These are phyloP conservation scores for Echinops telfairi DNA, from an alignment of 2,113 vertebrate genomes.

Conservation along the genomic window DNA sequence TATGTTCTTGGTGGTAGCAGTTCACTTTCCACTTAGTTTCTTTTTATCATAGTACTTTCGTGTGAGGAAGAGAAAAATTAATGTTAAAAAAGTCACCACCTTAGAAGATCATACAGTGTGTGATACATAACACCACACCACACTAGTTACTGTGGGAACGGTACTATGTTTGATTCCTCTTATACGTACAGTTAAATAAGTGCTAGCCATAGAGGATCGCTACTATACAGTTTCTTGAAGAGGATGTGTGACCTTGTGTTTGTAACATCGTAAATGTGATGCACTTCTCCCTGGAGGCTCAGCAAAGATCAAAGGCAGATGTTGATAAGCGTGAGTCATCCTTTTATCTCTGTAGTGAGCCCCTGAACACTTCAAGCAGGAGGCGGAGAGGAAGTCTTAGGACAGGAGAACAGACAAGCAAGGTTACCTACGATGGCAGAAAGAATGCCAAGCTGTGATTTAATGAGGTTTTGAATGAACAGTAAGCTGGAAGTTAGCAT, in stretches of 20 bases:
- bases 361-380: neutral
- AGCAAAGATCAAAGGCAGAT: conserved; percentile 30
- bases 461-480: neutral
- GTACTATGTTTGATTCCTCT: neutral
- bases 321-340: neutral
- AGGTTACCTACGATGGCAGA: neutral
- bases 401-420: neutral
- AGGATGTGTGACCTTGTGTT: neutral
- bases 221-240: neutral
- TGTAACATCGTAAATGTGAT: neutral
- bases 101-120: neutral
- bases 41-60: neutral
- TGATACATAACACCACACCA: neutral
- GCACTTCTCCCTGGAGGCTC: neutral
- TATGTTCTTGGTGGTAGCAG: too few relatives aligned
- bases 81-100: neutral
- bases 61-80: neutral
- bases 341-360: conserved; percentile 6
- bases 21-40: neutral
- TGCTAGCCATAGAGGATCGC: neutral
- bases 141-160: neutral
- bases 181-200: neutral
- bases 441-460: neutral
- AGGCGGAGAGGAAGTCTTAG: neutral
- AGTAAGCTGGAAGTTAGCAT: neutral